phyloP scores from a whole-genome alignment of 2,113 vertebrate genomes.

The Sphaerodactylus townsendi region DNA sequence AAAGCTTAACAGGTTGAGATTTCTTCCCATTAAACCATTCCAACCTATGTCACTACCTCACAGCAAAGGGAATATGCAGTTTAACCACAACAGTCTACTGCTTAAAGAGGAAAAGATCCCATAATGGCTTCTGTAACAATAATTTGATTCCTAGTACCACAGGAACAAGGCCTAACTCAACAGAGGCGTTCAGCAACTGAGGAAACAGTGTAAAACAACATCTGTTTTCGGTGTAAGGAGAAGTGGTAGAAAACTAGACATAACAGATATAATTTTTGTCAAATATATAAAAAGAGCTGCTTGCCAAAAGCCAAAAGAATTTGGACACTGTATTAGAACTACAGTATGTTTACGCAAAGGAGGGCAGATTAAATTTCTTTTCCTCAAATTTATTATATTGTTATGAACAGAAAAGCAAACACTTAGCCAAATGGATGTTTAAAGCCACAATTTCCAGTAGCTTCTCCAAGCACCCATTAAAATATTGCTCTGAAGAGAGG shows the following conservation, averaged over 20 bases:
- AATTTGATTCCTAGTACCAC: background rate
- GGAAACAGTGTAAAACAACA: background rate
- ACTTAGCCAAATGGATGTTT: conserved; percentile 7
- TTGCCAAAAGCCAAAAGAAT: background rate
- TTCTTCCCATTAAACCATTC: background rate
- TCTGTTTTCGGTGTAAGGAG: background rate
- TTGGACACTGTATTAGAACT: background rate
- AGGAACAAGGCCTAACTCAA: background rate
- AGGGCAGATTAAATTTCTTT: conserved; percentile 9
- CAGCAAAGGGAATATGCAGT: background rate
- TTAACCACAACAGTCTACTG: background rate
- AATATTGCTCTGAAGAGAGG: background rate
- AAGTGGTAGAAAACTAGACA: background rate
- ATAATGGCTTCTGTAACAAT: background rate
- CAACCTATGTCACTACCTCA: background rate
- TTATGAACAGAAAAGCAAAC: background rate
- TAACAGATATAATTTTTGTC: conserved; percentile 3
- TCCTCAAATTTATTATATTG: background rate
- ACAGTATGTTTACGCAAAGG: background rate
- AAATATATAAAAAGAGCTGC: background rate
- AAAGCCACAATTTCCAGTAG: conserved; percentile 5
- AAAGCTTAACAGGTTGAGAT: background rate
- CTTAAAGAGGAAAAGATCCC: background rate
- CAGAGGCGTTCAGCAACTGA: background rate
- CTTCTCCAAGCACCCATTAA: background rate